Evolutionary conservation across 2,888 invertebrate genomes (phyloP).

Genomic region (Pilophorus perplexus): DNA sequence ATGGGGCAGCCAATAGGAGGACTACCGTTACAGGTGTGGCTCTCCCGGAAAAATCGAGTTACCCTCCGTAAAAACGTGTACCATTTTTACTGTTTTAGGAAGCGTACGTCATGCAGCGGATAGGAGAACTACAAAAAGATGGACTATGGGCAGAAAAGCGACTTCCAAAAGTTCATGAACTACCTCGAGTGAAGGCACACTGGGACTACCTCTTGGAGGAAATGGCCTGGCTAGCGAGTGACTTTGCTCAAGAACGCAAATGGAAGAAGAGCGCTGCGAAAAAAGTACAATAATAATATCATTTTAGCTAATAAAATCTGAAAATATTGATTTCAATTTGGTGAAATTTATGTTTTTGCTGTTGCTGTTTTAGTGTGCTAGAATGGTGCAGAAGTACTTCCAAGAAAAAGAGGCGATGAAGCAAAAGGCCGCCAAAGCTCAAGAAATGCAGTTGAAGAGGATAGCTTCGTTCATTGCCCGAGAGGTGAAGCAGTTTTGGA

Average conservation of each 20-base stretch:
- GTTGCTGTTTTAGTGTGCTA: slow-evolving; percentile 62
- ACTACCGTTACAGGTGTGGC: no score
- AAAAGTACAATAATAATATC: slow-evolving; percentile 57
- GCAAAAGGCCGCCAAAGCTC: slow-evolving; percentile 86
- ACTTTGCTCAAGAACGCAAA: slow-evolving; percentile 95
- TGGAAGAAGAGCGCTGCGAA: slow-evolving; percentile 96
- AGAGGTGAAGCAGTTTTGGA: slow-evolving; percentile 92
- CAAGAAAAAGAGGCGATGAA: slow-evolving; percentile 87
- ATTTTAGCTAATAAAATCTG: neutral
- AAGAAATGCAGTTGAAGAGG: slow-evolving; percentile 78
- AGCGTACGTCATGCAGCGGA: slow-evolving; percentile 89
- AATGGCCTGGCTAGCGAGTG: slow-evolving; percentile 97
- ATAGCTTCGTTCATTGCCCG: slow-evolving; percentile 89
- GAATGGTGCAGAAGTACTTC: slow-evolving; percentile 87
- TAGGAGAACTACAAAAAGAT: slow-evolving; percentile 86
- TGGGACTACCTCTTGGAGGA: slow-evolving; percentile 99
- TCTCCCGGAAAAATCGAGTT: neutral
- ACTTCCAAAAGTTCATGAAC: slow-evolving; percentile 88
- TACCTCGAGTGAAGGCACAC: slow-evolving; percentile 85
- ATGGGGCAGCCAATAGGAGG: no score
- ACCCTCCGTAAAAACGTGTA: neutral
- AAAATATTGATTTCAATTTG: neutral
- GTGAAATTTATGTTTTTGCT: neutral
- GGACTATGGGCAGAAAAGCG: slow-evolving; percentile 93
- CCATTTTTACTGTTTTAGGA: slow-evolving; percentile 59